These are phyloP conservation scores for Haliclona indistincta DNA, from an alignment of 37 sponge, comb jelly and placozoan genomes.

Conservation along the genomic window DNA sequence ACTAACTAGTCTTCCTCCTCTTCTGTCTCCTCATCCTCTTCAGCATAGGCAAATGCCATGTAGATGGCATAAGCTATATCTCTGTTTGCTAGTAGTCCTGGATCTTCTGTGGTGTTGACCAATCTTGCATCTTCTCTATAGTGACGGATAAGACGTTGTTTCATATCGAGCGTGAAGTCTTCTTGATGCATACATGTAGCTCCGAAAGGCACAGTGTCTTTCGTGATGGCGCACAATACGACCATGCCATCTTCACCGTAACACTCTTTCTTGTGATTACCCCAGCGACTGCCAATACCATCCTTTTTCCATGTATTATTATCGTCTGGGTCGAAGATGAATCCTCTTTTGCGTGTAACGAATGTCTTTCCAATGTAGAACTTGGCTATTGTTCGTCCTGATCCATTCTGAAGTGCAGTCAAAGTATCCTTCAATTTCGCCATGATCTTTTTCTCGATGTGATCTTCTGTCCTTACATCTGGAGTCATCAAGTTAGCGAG, in stretches of 20 bases:
- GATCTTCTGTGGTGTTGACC: neutral
- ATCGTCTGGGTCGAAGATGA: neutral
- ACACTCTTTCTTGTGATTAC: neutral
- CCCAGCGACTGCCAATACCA: neutral
- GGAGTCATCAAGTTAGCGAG: neutral
- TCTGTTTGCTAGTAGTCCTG: neutral
- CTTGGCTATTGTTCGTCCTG: neutral
- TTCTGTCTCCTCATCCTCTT: neutral
- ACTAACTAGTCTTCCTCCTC: no score
- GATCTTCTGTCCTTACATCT: neutral
- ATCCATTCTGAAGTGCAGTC: conserved; percentile 3
- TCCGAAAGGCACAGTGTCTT: neutral
- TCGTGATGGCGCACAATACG: neutral
- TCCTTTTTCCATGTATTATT: neutral
- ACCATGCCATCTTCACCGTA: neutral
- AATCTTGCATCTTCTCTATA: neutral
- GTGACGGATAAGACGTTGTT: neutral
- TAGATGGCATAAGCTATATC: neutral
- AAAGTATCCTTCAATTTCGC: neutral
- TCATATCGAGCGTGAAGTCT: neutral
- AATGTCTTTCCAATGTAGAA: conserved; percentile 10
- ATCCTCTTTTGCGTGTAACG: neutral
- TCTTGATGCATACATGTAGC: neutral
- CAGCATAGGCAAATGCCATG: neutral
- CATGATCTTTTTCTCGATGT: neutral